A percentile compares a stretch with the other conserved stretches of the same genome.
Evolutionary conservation across 2,113 vertebrate species (phyloP).

Genomic region (Pampusana beccarii): DNA sequence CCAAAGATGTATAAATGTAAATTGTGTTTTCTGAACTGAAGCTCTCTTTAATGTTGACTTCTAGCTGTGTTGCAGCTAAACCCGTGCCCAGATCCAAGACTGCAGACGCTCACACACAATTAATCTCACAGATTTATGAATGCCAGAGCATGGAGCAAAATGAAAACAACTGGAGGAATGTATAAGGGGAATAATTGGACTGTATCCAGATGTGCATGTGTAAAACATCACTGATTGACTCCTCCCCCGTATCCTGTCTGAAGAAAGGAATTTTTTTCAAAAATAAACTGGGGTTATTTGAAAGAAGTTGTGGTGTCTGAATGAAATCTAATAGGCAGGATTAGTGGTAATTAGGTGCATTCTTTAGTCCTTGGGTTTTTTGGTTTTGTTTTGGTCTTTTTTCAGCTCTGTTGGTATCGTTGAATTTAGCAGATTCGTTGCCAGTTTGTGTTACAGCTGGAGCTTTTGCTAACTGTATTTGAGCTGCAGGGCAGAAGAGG

Average conservation of each 20-base stretch:
- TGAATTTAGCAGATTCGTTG: neutral
- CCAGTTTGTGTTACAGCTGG: neutral
- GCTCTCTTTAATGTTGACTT: constrained; percentile 67
- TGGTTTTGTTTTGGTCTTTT: neutral
- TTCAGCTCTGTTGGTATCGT: neutral
- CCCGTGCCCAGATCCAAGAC: constrained; percentile 66
- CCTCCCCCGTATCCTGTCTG: constrained; percentile 79
- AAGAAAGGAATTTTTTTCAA: constrained; percentile 73
- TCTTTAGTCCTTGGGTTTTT: constrained; percentile 11
- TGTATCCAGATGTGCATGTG: constrained; percentile 80
- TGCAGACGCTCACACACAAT: constrained; percentile 77
- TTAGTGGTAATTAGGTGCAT: constrained; percentile 47
- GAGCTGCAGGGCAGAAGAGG: neutral
- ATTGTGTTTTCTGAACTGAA: constrained; percentile 48
- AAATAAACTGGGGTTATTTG: constrained; percentile 76
- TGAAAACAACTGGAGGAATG: constrained; percentile 82
- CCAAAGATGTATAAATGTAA: constrained; percentile 62
- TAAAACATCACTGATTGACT: constrained; percentile 76
- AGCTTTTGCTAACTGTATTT: neutral
- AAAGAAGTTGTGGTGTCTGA: constrained; percentile 73
- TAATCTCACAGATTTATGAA: constrained; percentile 82
- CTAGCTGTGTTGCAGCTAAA: constrained; percentile 63
- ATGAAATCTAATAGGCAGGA: constrained; percentile 67
- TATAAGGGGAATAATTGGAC: constrained; percentile 78
- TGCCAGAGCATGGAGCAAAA: constrained; percentile 80